These are phyloP conservation scores for Prosapia bicincta DNA, from an alignment of 2,888 invertebrate genomes.

Conservation along the genomic window DNA sequence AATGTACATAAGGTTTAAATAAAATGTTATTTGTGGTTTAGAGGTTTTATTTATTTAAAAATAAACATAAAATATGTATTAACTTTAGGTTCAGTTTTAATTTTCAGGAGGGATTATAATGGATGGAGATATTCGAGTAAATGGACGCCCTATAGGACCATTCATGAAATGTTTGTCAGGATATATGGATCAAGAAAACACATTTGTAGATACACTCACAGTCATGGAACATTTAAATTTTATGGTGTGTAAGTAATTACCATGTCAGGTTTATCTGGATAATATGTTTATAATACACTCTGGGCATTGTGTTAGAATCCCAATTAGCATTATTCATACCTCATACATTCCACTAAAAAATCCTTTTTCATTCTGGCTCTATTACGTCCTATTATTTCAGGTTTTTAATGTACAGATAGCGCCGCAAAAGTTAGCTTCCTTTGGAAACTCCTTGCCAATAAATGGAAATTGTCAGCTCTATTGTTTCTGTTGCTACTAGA, in stretches of 20 bases:
- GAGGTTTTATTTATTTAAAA: too few relatives aligned
- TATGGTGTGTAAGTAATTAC: slow-evolving; percentile 68
- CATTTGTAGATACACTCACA: slow-evolving; percentile 81
- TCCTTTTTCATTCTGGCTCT: background rate
- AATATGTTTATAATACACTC: too few relatives aligned
- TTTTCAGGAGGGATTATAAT: slow-evolving; percentile 61
- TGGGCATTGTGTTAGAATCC: background rate
- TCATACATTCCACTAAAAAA: background rate
- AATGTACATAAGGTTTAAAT: too few relatives aligned
- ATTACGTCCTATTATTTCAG: too few relatives aligned
- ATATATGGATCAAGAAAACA: slow-evolving; percentile 89
- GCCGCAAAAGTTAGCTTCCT: too few relatives aligned
- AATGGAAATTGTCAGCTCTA: too few relatives aligned
- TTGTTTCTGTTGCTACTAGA: too few relatives aligned
- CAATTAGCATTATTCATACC: background rate
- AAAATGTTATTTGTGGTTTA: too few relatives aligned
- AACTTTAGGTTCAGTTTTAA: too few relatives aligned
- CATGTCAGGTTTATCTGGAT: slow-evolving; percentile 6
- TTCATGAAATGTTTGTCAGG: slow-evolving; percentile 81
- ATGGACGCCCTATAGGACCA: slow-evolving; percentile 65
- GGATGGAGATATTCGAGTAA: slow-evolving; percentile 78
- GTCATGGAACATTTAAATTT: slow-evolving; percentile 84
- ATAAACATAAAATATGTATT: too few relatives aligned
- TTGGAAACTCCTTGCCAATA: too few relatives aligned
- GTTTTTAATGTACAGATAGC: too few relatives aligned